Evolutionary conservation across 1,140 invertebrate genomes (phyloP).

Genomic region (Drosophila mayri): DNA sequence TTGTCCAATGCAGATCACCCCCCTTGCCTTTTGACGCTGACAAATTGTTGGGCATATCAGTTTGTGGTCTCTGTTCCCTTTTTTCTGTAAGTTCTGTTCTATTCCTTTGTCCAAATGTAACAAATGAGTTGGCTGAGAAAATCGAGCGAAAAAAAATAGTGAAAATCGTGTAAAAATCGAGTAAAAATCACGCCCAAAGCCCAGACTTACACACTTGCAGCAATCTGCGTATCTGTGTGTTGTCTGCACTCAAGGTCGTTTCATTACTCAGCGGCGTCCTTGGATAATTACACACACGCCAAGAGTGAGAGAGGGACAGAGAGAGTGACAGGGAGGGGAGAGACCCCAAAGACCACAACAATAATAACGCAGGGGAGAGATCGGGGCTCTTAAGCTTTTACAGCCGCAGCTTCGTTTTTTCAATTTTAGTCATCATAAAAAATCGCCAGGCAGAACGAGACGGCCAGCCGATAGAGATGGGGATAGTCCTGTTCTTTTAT

Average conservation of each 20-base stretch:
- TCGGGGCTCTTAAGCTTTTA: conserved; percentile 54
- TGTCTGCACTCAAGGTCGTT: conserved; percentile 80
- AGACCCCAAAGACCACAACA: conserved; percentile 62
- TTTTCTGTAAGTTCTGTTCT: conserved; percentile 35
- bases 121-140: conserved; percentile 62
- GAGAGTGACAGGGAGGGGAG: conserved; percentile 32
- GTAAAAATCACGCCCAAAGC: conserved; percentile 66
- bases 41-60: conserved; percentile 80
- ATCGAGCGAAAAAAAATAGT: conserved; percentile 17
- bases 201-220: conserved; percentile 30
- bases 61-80: conserved; percentile 12
- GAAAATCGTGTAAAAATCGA: conserved; percentile 31
- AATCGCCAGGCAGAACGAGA: conserved; percentile 52
- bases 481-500: conserved; percentile 58
- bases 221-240: conserved; percentile 34
- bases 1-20: conserved; percentile 43
- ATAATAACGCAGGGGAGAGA: conserved; percentile 36
- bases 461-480: conserved; percentile 5
- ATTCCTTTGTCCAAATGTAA: conserved; percentile 70
- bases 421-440: conserved; percentile 79
- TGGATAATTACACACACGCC: conserved; percentile 83
- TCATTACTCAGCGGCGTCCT: conserved; percentile 83
- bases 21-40: conserved; percentile 64
- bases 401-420: conserved; percentile 67
- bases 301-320: conserved; percentile 45